A percentile compares a stretch with the other conserved stretches of the same genome.
Evolutionary conservation across 2,113 vertebrate genomes (phyloP).

Genomic region (Bubalus kerabau): DNA sequence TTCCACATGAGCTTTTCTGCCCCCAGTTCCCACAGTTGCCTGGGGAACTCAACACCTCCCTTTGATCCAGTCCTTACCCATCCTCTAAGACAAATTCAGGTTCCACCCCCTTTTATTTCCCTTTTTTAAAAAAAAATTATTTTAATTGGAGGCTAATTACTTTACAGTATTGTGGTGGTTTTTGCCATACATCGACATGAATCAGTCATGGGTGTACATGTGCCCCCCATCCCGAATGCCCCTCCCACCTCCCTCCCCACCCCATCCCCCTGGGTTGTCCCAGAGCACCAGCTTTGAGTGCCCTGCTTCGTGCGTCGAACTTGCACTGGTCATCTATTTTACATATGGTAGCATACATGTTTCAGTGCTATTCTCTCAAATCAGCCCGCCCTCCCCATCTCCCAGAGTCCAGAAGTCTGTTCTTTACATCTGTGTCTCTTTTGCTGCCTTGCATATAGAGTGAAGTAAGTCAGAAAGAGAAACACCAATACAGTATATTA

Average conservation of each 20-base stretch:
- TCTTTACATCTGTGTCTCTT: not conserved
- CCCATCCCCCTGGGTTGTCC: not conserved
- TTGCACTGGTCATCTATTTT: not conserved
- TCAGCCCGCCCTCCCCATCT: not conserved
- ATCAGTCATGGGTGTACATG: not conserved
- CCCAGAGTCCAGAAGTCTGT: not conserved
- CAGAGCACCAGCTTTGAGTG: not conserved
- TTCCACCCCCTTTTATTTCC: not conserved
- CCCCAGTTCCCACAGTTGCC: not conserved
- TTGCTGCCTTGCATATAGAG: not conserved
- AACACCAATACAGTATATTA: not conserved
- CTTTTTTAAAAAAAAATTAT: not conserved
- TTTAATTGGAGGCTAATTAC: not conserved
- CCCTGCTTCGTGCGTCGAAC: not conserved
- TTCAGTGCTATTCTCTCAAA: not conserved
- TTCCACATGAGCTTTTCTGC: not conserved
- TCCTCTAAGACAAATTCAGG: not conserved
- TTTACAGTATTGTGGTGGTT: not conserved
- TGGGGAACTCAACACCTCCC: not conserved
- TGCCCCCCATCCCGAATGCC: not conserved
- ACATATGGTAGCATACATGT: not conserved
- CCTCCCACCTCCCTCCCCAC: too few species aligned
- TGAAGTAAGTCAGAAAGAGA: not conserved
- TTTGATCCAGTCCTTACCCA: not conserved
- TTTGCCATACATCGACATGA: not conserved